Conservation (phyloP, 1,140 invertebrate species). For the Rhagoletis pomonella region DNA sequence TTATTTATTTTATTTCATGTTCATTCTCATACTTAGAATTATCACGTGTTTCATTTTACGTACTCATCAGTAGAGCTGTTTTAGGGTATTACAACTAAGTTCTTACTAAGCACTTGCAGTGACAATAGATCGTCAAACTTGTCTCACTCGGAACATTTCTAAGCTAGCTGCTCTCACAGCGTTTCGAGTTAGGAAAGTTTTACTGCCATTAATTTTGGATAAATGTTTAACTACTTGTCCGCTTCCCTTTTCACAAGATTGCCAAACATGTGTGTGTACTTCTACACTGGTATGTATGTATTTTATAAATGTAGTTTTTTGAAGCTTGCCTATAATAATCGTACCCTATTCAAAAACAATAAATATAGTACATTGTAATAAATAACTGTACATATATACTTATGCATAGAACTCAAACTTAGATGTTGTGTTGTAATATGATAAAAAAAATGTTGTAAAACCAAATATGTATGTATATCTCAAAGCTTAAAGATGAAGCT, state of each 20-base stretch:
- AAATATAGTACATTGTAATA: too few relatives aligned
- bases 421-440: neutral
- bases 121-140: neutral
- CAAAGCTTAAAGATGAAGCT: neutral
- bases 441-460: neutral
- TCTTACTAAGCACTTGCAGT: too few relatives aligned
- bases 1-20: neutral
- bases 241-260: neutral
- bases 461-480: neutral
- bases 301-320: neutral
- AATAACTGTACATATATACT: neutral
- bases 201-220: too few relatives aligned
- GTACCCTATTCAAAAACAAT: neutral
- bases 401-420: neutral
- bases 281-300: conserved; percentile 46
- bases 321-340: conserved; percentile 10
- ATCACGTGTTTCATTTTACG: neutral
- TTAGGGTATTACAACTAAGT: neutral
- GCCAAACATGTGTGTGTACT: conserved; percentile 28
- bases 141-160: neutral
- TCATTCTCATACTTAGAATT: neutral
- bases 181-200: neutral
- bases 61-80: neutral
- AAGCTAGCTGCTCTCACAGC: neutral
- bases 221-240: too few relatives aligned